Evolutionary conservation across 2,888 invertebrate species (phyloP).

Genomic region (Eupithecia insigniata): DNA sequence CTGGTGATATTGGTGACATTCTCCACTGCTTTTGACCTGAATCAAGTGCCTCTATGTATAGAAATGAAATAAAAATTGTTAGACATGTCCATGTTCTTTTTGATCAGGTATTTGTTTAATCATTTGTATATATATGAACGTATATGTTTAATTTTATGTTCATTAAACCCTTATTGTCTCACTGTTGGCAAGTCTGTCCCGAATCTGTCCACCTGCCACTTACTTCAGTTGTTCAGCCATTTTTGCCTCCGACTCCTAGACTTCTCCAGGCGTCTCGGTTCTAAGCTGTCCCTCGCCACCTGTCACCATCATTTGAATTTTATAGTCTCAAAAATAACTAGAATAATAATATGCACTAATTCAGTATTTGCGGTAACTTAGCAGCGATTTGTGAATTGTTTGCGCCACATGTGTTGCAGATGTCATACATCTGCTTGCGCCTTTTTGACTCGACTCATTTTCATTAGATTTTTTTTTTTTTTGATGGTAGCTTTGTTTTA

Average conservation of each 20-base stretch:
- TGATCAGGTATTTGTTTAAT: neutral
- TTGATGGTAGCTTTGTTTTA: neutral
- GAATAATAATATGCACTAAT: neutral
- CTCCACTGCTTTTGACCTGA: constrained; percentile 8
- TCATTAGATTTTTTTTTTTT: constrained; percentile 14
- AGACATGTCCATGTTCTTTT: neutral
- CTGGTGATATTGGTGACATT: constrained; percentile 7
- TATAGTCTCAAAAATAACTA: neutral
- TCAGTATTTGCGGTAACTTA: constrained; percentile 13
- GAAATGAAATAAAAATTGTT: neutral
- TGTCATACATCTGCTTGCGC: constrained; percentile 39
- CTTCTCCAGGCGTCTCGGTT: neutral
- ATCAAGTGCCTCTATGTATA: neutral
- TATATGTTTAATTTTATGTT: no score
- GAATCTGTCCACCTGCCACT: neutral
- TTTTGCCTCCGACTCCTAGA: neutral
- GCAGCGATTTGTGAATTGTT: constrained; percentile 27
- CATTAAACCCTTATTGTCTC: no score
- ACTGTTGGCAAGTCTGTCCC: no score
- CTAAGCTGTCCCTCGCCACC: neutral
- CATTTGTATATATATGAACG: no score
- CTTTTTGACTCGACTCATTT: constrained; percentile 14
- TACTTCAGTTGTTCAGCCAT: neutral
- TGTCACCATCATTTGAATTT: neutral
- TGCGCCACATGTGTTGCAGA: constrained; percentile 40